Evolutionary conservation across 2,113 vertebrate species (phyloP).

Genomic region (Microtus montanus): DNA sequence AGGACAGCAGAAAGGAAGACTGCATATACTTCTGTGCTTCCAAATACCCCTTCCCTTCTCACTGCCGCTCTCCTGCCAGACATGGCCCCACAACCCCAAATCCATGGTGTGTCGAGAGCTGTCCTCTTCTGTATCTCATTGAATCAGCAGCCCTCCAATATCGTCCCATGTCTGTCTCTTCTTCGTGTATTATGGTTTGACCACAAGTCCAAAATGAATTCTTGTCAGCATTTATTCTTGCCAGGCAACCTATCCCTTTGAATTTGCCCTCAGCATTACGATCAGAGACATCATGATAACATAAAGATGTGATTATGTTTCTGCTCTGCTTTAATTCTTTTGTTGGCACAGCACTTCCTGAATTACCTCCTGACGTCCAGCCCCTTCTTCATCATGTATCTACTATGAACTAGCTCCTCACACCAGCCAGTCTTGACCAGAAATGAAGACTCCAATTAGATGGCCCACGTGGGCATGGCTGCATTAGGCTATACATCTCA

Average conservation of each 20-base stretch:
- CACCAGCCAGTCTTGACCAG: background rate
- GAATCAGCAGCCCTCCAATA: background rate
- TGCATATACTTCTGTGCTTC: background rate
- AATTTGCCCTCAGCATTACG: background rate
- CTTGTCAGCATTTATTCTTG: background rate
- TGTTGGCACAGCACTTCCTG: background rate
- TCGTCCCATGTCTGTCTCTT: background rate
- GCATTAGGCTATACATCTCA: background rate
- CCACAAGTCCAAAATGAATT: background rate
- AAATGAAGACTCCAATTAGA: background rate
- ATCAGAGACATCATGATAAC: background rate
- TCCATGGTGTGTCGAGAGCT: background rate
- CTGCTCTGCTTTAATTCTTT: background rate
- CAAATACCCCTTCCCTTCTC: background rate
- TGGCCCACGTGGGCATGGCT: fast-evolving
- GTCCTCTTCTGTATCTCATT: background rate
- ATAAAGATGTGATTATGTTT: background rate
- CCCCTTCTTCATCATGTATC: background rate
- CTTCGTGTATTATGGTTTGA: background rate
- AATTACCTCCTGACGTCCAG: background rate
- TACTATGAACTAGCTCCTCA: background rate
- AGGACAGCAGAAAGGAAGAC: background rate
- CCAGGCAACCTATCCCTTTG: background rate
- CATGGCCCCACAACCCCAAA: background rate
- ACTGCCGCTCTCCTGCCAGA: background rate